Conservation (phyloP, 2,113 vertebrate species). For the Pipra filicauda region DNA sequence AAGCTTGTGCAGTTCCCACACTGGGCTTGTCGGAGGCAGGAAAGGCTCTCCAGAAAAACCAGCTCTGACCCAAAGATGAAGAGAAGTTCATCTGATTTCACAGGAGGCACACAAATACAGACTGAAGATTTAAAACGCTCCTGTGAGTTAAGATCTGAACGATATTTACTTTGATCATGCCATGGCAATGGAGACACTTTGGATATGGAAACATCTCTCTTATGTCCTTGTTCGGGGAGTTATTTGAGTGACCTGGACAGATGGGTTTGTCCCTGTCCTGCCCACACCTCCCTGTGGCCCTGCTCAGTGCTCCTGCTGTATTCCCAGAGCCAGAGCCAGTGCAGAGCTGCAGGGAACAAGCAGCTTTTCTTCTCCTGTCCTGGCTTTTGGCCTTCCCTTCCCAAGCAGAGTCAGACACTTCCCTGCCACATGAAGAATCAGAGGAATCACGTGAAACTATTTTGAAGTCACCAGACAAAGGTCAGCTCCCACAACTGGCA, state of each 20-base stretch:
- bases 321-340: background rate
- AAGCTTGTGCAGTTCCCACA: background rate
- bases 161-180: background rate
- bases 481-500: background rate
- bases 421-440: background rate
- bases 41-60: background rate
- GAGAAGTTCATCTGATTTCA: background rate
- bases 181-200: background rate
- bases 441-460: background rate
- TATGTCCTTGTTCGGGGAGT: background rate
- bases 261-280: background rate
- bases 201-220: background rate
- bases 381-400: background rate
- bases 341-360: background rate
- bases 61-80: background rate
- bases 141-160: background rate
- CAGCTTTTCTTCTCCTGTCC: background rate
- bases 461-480: background rate
- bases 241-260: background rate
- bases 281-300: background rate
- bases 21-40: background rate
- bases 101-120: background rate
- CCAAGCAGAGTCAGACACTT: background rate
- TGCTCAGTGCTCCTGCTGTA: background rate
- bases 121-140: background rate